These are phyloP conservation scores for Emydoidea blandingii DNA, from an alignment of 2,797 vertebrate genomes.

Conservation along the genomic window DNA sequence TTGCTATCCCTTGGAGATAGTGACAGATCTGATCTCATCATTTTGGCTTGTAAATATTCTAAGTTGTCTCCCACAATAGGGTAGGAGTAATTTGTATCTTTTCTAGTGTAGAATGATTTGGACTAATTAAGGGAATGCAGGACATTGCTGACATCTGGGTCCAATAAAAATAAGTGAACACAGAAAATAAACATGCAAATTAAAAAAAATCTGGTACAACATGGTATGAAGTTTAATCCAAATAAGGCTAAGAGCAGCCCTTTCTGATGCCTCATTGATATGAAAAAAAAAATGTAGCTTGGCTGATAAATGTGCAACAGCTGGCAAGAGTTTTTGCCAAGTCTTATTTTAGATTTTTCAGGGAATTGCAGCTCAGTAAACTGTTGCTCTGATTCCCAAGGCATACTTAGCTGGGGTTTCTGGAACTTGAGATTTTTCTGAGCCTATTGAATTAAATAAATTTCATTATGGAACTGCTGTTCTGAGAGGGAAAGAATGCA, in stretches of 20 bases:
- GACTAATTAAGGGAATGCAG: constrained; percentile 41
- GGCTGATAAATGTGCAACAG: constrained; percentile 79
- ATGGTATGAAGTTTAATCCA: constrained; percentile 79
- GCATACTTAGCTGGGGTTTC: constrained; percentile 49
- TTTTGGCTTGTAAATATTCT: constrained; percentile 42
- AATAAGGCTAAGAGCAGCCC: constrained; percentile 80
- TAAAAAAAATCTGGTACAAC: constrained; percentile 49
- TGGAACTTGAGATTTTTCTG: constrained; percentile 57
- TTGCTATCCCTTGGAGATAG: neutral
- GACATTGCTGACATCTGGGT: constrained; percentile 24
- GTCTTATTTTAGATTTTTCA: constrained; percentile 81
- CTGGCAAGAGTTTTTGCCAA: constrained; percentile 78
- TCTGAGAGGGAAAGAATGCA: constrained; percentile 32
- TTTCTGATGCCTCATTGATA: constrained; percentile 65
- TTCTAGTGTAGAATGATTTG: constrained; percentile 11
- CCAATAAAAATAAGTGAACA: constrained; percentile 61
- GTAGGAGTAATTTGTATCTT: constrained; percentile 37
- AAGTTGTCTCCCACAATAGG: neutral
- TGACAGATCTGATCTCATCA: neutral
- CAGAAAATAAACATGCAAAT: constrained; percentile 63
- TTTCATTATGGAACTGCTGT: constrained; percentile 5
- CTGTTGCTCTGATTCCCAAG: constrained; percentile 64
- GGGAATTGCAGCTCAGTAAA: constrained; percentile 62
- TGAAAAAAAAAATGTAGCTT: constrained; percentile 77
- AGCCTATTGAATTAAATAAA: constrained; percentile 16